Conservation (phyloP, 2,888 invertebrate genomes). For the Meliscaeva auricollis region DNA sequence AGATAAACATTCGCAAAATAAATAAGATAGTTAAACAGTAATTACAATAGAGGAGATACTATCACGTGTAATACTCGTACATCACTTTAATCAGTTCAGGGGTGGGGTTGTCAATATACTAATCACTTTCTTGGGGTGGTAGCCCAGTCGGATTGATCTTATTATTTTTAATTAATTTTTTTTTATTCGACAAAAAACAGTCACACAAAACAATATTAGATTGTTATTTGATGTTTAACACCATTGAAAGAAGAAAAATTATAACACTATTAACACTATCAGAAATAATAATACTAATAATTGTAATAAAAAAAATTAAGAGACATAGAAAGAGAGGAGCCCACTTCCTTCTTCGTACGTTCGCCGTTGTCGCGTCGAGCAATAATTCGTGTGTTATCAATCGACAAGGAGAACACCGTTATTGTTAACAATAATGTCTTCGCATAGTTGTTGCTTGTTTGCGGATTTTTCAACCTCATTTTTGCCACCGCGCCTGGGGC, state of each 20-base stretch:
- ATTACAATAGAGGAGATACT: conserved; percentile 53
- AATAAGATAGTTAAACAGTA: conserved; percentile 55
- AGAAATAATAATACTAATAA: conserved; percentile 40
- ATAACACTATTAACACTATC: conserved; percentile 67
- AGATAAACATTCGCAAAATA: conserved; percentile 50
- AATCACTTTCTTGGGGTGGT: conserved; percentile 9
- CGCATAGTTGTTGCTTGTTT: conserved; percentile 36
- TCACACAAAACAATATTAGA: conserved; percentile 52
- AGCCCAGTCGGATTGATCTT: neutral
- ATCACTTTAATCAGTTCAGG: conserved; percentile 42
- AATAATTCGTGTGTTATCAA: conserved; percentile 72
- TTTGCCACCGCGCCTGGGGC: neutral
- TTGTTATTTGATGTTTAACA: conserved; percentile 37
- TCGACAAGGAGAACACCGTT: conserved; percentile 66
- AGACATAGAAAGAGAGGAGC: conserved; percentile 52
- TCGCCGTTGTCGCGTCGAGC: conserved; percentile 56
- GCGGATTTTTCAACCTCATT: conserved; percentile 30
- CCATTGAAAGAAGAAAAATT: conserved; percentile 22
- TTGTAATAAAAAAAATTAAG: too few relatives aligned
- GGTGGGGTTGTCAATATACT: conserved; percentile 27
- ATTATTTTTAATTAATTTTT: neutral
- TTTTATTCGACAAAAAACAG: conserved; percentile 16
- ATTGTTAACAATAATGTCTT: conserved; percentile 56
- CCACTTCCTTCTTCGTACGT: conserved; percentile 68
- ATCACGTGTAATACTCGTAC: conserved; percentile 60